Evolutionary conservation across 64 coral and sea anemone species (phyloP), one percentile per base, ranked within the genome.

Genomic region (Pocillopora damicornis): DNA sequence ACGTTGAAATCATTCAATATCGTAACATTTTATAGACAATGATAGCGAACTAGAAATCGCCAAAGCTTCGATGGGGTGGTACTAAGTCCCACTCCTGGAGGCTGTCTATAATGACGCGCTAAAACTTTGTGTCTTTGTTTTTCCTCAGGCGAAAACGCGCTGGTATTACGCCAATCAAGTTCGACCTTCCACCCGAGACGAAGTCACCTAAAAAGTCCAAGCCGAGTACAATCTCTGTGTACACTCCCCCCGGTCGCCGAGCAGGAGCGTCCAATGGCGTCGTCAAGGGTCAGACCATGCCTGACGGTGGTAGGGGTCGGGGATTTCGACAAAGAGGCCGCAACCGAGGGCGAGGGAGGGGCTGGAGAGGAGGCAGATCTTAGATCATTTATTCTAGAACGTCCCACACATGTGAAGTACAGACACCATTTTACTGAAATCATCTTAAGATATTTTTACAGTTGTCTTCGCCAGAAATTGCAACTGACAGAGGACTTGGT

Each of bases 141-240:
- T 58, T 36, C 35, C 73, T 51, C 85, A 99, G 97, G 56, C 93
- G 97, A 58, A 99, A 99, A 58, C 93, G 97, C 58, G 97, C 97
- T 26, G 97, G 97, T 9, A 99, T 99, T 75, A 99, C 97, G 11
- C 97, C 97, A 15, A 99, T 99, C 17, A 99, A 80, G 58, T 99
- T 99, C 26, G 97, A 99, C 78, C 86, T 90, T 37, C 90, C 89
- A 51, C 93, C 97, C 30, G 93, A 92, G 22, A 92, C 86, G 15
- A 95, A 95, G 79, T 87, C 90, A 25, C 36, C 90, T 11, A 79
- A 86, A 37, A 78, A 78, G 18, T 25, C 82, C 9, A 99, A 89
- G 78, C 66, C 69, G 22, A 83, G 83, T 23, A 61, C 80, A 11
- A 64, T 95, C 15, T 76, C 92, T 38, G 93, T 95, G 13, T 99